Evolutionary conservation across 1,140 invertebrate genomes (phyloP), one percentile per base, ranked within the genome.

Genomic region (Hestina assimilis): DNA sequence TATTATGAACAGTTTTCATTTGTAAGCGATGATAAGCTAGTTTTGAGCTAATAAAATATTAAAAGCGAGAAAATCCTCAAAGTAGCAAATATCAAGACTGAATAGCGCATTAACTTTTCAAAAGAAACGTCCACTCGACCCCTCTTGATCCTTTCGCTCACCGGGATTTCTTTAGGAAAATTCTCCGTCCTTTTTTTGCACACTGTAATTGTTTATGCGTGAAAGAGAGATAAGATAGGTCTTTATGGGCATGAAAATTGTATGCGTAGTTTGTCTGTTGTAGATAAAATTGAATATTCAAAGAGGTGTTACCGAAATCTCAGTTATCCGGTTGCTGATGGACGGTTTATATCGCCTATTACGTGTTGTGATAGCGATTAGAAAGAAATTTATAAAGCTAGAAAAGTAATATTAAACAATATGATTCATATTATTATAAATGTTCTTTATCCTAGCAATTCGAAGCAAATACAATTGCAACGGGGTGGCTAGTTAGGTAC

Each of bases 281-380:
- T 35, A 79, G 75, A 79, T 74, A 83, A 83, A 83, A 86, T 86
- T 84, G 76, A 82, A 83, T 83, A 87, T 84, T 79, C 81, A 84
- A 69, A 74, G 65, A 70, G 75, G 70, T 68, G 68, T 63, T 72
- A 56, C 56, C 63, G 60, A 82, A 86, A 86, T 86, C 83, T 77
- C 79, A 63, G 76, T 64, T 75, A 68, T 68, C 64, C 65, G 42
- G 54, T 38, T 60, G 56, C 48, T 70, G 65, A 63, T 58, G 72
- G 71, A 78, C 74, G 29, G 38, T 50, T 26, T 56, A 14, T 40
- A 46, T 59, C 19, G 9, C 11, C 6, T 63, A 75, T 72, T 81
- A 75, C 71, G 64, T 78, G 11, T 73, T 0, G 14, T 51, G 12
- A 15, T 7, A 6, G 31, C 5, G 12, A 31, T 11, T 31, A 2